Base-by-base conservation (phyloP, 2,113 vertebrate species). In the Galbula dea region DNA sequence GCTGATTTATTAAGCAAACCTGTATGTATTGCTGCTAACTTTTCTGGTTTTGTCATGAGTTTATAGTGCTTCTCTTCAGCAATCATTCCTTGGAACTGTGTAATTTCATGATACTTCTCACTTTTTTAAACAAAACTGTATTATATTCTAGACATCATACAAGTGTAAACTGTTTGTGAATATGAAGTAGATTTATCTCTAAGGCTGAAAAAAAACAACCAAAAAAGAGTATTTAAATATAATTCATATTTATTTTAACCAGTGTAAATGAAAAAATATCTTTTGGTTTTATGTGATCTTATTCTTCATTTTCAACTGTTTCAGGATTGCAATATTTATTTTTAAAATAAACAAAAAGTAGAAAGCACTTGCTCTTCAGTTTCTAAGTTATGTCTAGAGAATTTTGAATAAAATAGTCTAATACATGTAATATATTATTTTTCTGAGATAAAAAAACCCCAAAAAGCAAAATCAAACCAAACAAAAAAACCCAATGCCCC, bases 1-100 rank as follows among this genome's bases (percentile, higher is more conserved):
- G 23, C 63, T 94, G 93, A 94, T 94, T 94, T 94, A 94, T 94
- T 66, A 88, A 91, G 89, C 6, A 13, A 89, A 65, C 59, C 49
- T 8, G 7, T 80, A 95, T 55, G 52, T 66, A 86, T 83, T 88
- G 59, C 85, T 94, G 75, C 72, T 94, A 95, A 71, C 68, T 63
- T 43, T 68, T 94, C 75, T 88, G 63, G 43, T 54, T 89, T 94
- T 87, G 67, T 89, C 84, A 76, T 73, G 71, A 90, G 84, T 93
- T 92, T 86, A 90, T 51, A 87, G 59, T 71, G 30, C 39, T 85
- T 80, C 74, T 83, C 71, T 90, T 89, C 82, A 93, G 72, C 43
- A 79, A 63, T 92, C 72, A 52, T 81, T 83, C 85, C 77, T 90
- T 89, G 87, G 78, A 89, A 61, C 81, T 89, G 58, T 82, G 90